phyloP scores from a whole-genome alignment of 1,140 invertebrate species.

The Ips typographus region DNA sequence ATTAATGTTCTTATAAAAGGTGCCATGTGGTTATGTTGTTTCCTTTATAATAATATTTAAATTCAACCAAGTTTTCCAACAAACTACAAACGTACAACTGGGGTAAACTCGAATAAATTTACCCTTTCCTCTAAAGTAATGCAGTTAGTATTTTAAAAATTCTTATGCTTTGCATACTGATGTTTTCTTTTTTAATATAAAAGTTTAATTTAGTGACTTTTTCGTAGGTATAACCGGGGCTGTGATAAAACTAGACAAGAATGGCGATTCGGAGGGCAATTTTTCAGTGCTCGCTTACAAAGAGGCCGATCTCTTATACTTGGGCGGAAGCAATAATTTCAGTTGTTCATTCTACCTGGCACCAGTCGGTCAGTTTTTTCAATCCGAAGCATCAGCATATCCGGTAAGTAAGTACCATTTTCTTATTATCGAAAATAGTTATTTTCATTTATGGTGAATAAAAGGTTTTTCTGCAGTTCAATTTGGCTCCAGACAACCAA shows the following conservation, averaged over 20 bases:
- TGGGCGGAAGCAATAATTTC: conserved; percentile 58
- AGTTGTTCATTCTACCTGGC: conserved; percentile 74
- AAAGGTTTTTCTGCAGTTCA: background rate
- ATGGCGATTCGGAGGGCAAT: conserved; percentile 95
- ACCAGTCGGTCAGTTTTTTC: conserved; percentile 79
- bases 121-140: no score
- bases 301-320: conserved; percentile 31
- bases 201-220: conserved; percentile 25
- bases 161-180: no score
- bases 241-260: conserved; percentile 84
- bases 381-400: conserved; percentile 57
- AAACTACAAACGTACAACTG: no score
- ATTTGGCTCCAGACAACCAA: no score
- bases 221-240: conserved; percentile 86
- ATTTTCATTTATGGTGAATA: conserved; percentile 36
- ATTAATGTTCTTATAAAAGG: no score
- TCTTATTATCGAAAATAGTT: background rate
- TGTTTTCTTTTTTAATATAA: background rate
- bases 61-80: no score
- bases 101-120: no score
- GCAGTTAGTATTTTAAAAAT: no score
- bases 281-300: conserved; percentile 82
- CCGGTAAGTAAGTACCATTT: conserved; percentile 62
- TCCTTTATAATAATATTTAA: no score
- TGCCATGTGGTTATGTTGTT: no score